Percentiles rank a stretch among this genome's conserved stretches.
Evolutionary conservation across 2,113 vertebrate species (phyloP).

Genomic region (Notothenia coriiceps): DNA sequence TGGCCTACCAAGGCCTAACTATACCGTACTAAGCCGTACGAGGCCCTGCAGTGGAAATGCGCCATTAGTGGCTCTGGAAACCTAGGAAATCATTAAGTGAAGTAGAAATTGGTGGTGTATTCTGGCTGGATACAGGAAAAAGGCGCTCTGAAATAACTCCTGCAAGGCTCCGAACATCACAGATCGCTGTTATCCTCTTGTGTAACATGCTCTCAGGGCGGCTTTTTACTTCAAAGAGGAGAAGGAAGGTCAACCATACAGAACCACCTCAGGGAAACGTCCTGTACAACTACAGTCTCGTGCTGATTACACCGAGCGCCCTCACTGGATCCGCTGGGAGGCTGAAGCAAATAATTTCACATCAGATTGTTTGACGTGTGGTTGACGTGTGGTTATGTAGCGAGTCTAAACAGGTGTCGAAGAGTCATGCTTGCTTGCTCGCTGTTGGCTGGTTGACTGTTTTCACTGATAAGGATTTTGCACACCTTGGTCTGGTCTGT

Average conservation of each 20-base stretch:
- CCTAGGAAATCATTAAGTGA: background rate
- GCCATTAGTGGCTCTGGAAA: background rate
- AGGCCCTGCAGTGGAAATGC: no score
- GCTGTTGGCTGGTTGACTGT: background rate
- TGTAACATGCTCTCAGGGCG: background rate
- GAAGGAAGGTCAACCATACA: constrained; percentile 17
- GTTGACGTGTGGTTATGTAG: constrained; percentile 12
- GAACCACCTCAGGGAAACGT: constrained; percentile 39
- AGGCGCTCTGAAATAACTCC: background rate
- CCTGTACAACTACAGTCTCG: constrained; percentile 1
- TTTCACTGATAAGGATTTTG: background rate
- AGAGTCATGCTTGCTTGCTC: constrained; percentile 4
- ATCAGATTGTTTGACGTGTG: constrained; percentile 19
- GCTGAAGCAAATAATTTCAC: constrained; percentile 12
- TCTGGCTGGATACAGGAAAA: background rate
- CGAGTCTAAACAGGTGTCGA: constrained; percentile 28
- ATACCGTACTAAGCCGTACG: no score
- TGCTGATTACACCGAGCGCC: constrained; percentile 26
- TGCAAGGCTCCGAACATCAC: background rate
- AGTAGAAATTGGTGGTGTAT: background rate
- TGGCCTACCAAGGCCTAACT: no score
- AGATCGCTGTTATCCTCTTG: background rate
- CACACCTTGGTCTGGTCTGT: background rate
- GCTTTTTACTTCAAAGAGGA: constrained; percentile 6
- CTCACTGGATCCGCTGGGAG: constrained; percentile 31